Evolutionary conservation across 2,113 vertebrate genomes (phyloP).

Genomic region (Danio rerio): GRCz12tu NC_133196.1:13614501-13615000

Average conservation of each 20-base stretch:
- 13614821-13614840: constrained; percentile 72
- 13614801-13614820: constrained; percentile 64
- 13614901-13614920: constrained; percentile 76
- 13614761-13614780: constrained; percentile 1
- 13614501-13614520: constrained; percentile 27
- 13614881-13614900: constrained; percentile 68
- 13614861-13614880: constrained; percentile 72
- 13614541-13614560: constrained; percentile 73
- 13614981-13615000: constrained; percentile 82
- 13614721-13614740: constrained; percentile 37
- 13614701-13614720: constrained; percentile 71
- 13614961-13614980: constrained; percentile 75
- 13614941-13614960: constrained; percentile 79
- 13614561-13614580: constrained; percentile 84
- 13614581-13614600: constrained; percentile 81
- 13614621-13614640: constrained; percentile 82
- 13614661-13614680: constrained; percentile 81
- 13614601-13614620: constrained; percentile 83
- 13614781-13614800: constrained; percentile 21
- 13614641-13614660: constrained; percentile 84
- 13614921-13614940: constrained; percentile 73
- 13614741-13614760: constrained; percentile 18
- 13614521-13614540: constrained; percentile 44
- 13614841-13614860: constrained; percentile 73
- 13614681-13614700: constrained; percentile 79